Conservation (phyloP, 1,140 invertebrate genomes). For the Venturia canescens region DNA sequence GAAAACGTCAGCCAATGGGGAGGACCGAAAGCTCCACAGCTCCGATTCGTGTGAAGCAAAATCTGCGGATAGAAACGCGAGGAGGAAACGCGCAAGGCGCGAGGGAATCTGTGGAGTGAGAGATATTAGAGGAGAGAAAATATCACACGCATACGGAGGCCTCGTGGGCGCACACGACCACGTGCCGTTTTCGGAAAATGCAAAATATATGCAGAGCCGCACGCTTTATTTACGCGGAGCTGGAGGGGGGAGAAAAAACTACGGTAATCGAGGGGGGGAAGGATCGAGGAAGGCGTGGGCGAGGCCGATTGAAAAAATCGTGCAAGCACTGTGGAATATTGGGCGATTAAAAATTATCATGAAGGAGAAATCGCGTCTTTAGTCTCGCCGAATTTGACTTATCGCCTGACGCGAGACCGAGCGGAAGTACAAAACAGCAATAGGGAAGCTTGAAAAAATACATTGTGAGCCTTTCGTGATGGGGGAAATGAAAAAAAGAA, state of each 20-base stretch:
- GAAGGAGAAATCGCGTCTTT: background rate
- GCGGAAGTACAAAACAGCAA: background rate
- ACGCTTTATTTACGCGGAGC: constrained; percentile 1
- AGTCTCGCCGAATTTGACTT: background rate
- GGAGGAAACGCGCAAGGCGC: background rate
- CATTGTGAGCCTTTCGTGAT: too few relatives aligned
- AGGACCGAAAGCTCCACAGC: constrained; percentile 28
- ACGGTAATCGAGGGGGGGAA: too few relatives aligned
- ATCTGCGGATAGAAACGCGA: background rate
- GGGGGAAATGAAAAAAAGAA: background rate
- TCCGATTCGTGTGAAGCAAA: background rate
- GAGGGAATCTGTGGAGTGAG: background rate
- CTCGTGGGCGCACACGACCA: constrained; percentile 1
- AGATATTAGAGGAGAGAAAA: constrained; percentile 41
- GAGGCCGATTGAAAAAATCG: background rate
- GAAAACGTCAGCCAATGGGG: constrained; percentile 59
- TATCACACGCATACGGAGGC: constrained; percentile 22
- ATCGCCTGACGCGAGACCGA: background rate
- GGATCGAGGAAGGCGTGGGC: background rate
- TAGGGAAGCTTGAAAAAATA: too few relatives aligned
- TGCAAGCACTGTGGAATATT: background rate
- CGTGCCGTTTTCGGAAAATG: constrained; percentile 30
- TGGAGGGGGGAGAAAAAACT: background rate
- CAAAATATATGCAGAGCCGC: background rate
- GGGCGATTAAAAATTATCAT: background rate